Base-by-base conservation (phyloP, 1,140 invertebrate species). In the Sarcophaga peregrina region DNA sequence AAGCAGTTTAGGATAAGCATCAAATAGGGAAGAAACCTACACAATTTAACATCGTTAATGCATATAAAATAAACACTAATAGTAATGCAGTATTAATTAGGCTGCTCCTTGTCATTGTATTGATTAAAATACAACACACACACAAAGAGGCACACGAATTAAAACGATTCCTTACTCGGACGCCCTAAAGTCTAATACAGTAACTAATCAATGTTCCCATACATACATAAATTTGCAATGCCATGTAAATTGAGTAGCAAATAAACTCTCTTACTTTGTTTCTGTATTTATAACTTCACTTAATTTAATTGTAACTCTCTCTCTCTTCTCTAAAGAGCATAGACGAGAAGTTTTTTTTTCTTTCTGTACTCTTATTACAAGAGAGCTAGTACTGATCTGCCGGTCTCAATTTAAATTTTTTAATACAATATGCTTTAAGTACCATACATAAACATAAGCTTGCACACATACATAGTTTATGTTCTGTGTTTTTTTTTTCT, bases 361-460 rank as follows among this genome's bases (percentile, higher is more conserved):
- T 58, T 58, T 58, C n/a, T 58, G 6, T 17, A 25, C 62, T 68
- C 62, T 68, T 25, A 20, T 68, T 68, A 20, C n/a, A 68, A n/a
- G n/a, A n/a, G n/a, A 58, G 4, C 7, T 58, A n/a, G 13, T 15
- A 58, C 15, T n/a, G 62, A 68, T 68, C 62, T 68, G 62, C 62
- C 62, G 62, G 62, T 68, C 62, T 68, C 62, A 68, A 17, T 68
- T 20, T 68, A 17, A 20, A 8, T 68, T 68, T 68, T 68, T 68
- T 37, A 37, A 37, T 37, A 37, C 25, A 37, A 37, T 37, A 37
- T 4, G 25, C 25, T 37, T 1, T 37, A 37, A 4, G 1, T 37
- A 37, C 25, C 25, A 37, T 37, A 37, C 25, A 37, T 37, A 37
- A 37, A 37, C 25, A 37, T 37, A 37, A 37, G 25, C 25, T 37